A percentile compares a stretch with the other conserved stretches of the same genome.
Evolutionary conservation across 2,113 vertebrate species (phyloP).

Genomic region (Xiphophorus hellerii): DNA sequence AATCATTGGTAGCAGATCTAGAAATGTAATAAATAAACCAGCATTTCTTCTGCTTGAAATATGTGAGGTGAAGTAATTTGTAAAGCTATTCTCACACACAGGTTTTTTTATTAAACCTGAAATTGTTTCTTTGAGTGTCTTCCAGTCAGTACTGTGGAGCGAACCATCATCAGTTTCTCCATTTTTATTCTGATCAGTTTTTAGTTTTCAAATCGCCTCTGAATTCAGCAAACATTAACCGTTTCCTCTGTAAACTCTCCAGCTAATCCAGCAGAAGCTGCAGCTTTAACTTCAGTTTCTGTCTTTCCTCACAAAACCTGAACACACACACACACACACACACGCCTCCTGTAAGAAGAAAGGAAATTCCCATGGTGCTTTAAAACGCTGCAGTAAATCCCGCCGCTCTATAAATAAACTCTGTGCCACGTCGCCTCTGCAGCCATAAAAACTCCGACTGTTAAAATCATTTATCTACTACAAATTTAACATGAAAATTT

Average conservation of each 20-base stretch:
- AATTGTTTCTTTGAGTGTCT: no score
- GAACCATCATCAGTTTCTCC: no score
- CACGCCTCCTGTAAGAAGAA: constrained; percentile 38
- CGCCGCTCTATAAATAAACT: constrained; percentile 58
- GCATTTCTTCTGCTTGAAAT: no score
- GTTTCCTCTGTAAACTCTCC: neutral
- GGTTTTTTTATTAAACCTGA: no score
- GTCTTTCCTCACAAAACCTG: neutral
- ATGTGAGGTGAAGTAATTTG: no score
- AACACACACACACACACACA: neutral
- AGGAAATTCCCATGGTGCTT: constrained; percentile 44
- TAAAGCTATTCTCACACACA: no score
- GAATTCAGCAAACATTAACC: no score
- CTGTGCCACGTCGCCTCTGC: constrained; percentile 56
- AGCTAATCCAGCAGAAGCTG: neutral
- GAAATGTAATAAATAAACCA: no score
- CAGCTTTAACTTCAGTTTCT: neutral
- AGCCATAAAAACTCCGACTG: constrained; percentile 35
- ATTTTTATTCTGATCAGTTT: no score
- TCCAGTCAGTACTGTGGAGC: no score
- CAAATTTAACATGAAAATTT: neutral
- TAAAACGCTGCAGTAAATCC: constrained; percentile 46
- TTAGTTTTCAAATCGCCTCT: no score
- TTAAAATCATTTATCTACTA: neutral
- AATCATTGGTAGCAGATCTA: no score